Percentiles rank a stretch among this genome's conserved stretches.
Evolutionary conservation across 92 coral and sea anemone genomes (phyloP).

Genomic region (Virgularia gustaviana): DNA sequence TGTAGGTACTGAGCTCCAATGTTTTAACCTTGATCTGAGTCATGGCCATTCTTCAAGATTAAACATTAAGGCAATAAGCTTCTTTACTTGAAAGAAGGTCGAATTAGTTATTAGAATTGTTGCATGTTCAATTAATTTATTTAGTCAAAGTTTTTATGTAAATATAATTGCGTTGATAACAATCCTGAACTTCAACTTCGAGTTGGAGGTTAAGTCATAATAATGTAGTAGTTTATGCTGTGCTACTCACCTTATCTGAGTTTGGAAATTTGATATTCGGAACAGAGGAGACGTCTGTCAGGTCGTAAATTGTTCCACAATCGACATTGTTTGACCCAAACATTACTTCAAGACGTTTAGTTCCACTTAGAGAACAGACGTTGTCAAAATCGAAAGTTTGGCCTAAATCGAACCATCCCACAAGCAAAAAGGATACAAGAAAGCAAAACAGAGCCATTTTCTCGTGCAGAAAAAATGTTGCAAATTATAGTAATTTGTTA

Average conservation of each 20-base stretch:
- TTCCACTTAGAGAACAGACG: not conserved
- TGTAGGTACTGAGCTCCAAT: too few species aligned
- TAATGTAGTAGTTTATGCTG: not conserved
- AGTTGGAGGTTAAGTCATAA: not conserved
- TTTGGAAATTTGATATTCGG: constrained; percentile 18
- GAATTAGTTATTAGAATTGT: too few species aligned
- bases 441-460: not conserved
- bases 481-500: not conserved
- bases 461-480: not conserved
- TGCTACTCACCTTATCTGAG: constrained; percentile 21
- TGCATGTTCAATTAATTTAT: too few species aligned
- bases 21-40: too few species aligned
- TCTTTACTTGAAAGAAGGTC: too few species aligned
- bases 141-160: too few species aligned
- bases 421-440: not conserved
- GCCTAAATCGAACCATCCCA: not conserved
- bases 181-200: not conserved
- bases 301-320: not conserved
- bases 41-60: too few species aligned
- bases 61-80: too few species aligned
- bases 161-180: too few species aligned
- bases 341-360: not conserved
- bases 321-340: constrained; percentile 10
- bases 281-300: not conserved
- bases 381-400: constrained; percentile 5